Percentiles rank a stretch among this genome's conserved stretches.
Conservation (phyloP, 2,888 invertebrate genomes). For the Myopa tessellatipennis region DNA sequence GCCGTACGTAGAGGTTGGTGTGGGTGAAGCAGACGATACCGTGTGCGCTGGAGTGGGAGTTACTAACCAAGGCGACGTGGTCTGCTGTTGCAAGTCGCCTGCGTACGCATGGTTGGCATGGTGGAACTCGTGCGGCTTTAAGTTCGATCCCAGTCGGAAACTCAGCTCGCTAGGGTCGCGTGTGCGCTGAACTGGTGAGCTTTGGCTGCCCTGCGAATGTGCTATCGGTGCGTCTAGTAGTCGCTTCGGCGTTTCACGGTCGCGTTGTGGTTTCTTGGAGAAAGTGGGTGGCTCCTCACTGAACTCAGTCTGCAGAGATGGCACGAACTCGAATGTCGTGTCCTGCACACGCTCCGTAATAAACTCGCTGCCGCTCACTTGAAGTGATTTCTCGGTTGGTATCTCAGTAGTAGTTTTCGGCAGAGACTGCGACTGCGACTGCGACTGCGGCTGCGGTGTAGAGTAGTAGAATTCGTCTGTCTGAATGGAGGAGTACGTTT, state of each 20-base stretch:
- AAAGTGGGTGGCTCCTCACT: slow-evolving; percentile 41
- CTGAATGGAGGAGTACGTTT: neutral
- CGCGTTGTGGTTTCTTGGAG: slow-evolving; percentile 43
- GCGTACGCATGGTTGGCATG: slow-evolving; percentile 46
- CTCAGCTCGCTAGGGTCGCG: slow-evolving; percentile 62
- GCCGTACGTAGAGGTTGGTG: slow-evolving; percentile 65
- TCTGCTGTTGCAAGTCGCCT: neutral
- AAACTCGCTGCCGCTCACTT: neutral
- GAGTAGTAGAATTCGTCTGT: slow-evolving; percentile 44
- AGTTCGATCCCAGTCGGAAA: slow-evolving; percentile 50
- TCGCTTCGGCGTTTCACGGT: slow-evolving; percentile 65
- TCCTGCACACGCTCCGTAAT: slow-evolving; percentile 8
- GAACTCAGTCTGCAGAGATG: slow-evolving; percentile 47
- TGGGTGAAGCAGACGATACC: slow-evolving; percentile 54
- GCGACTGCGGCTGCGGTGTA: slow-evolving; percentile 65
- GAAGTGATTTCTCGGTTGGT: neutral
- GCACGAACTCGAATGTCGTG: slow-evolving; percentile 42
- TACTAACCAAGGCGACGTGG: slow-evolving; percentile 23
- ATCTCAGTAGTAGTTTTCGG: slow-evolving; percentile 58
- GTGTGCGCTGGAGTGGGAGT: slow-evolving; percentile 47
- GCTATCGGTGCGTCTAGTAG: slow-evolving; percentile 73
- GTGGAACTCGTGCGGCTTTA: slow-evolving; percentile 32
- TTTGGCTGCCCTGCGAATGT: slow-evolving; percentile 67
- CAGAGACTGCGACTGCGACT: too few species aligned
- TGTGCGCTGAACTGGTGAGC: slow-evolving; percentile 71